phyloP scores from a whole-genome alignment of 2,113 vertebrate species.

The Peromyscus polionotus region DNA sequence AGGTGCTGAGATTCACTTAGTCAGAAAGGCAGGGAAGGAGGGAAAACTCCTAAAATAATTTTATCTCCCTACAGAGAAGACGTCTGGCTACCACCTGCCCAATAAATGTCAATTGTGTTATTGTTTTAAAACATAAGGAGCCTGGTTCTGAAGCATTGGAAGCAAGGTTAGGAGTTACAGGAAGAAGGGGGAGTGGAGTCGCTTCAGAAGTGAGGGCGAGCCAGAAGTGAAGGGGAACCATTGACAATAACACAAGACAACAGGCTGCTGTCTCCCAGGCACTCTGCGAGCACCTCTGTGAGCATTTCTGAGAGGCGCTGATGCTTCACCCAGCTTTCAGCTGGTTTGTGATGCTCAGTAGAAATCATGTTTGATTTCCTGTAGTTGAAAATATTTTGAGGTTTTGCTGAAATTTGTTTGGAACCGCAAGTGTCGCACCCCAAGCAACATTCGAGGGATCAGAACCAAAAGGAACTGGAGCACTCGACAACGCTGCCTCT shows the following conservation, averaged over 20 bases:
- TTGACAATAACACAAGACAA: constrained; percentile 25
- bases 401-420: constrained; percentile 80
- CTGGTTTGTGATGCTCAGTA: constrained; percentile 64
- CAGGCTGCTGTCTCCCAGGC: not conserved
- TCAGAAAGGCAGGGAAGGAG: constrained; percentile 52
- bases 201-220: not conserved
- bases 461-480: constrained; percentile 75
- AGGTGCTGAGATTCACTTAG: constrained; percentile 78
- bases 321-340: constrained; percentile 59
- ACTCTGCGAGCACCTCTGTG: not conserved
- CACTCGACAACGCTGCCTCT: constrained; percentile 61
- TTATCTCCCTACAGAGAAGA: constrained; percentile 75
- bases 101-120: constrained; percentile 79
- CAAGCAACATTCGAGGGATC: constrained; percentile 73
- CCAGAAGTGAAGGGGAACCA: not conserved
- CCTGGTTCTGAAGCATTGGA: constrained; percentile 50
- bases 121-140: constrained; percentile 64
- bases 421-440: constrained; percentile 67
- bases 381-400: constrained; percentile 79
- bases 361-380: constrained; percentile 75
- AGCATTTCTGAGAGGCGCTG: constrained; percentile 14
- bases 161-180: not conserved
- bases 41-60: constrained; percentile 78
- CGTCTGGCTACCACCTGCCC: constrained; percentile 74
- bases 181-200: not conserved